These are phyloP conservation scores for Epirrhoe alternata DNA, from an alignment of 2,888 invertebrate species.

Conservation along the genomic window DNA sequence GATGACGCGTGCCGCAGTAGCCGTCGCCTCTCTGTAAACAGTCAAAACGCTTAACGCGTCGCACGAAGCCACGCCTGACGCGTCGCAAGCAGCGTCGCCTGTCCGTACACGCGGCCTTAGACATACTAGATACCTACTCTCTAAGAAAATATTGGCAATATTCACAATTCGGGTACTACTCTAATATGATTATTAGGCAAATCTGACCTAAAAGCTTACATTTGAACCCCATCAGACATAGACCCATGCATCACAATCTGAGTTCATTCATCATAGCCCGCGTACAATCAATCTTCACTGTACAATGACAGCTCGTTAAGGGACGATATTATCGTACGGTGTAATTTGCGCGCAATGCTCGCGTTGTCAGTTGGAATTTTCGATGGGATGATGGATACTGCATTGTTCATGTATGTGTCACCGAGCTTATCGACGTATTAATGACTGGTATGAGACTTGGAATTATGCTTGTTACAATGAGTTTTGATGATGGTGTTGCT, in stretches of 20 bases:
- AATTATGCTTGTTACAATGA: not conserved
- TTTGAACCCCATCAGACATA: constrained; percentile 33
- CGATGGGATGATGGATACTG: constrained; percentile 13
- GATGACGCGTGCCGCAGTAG: too few relatives aligned
- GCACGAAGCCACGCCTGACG: too few relatives aligned
- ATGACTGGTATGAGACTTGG: not conserved
- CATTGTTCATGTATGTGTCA: not conserved
- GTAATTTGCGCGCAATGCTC: constrained; percentile 44
- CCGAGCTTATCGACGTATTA: not conserved
- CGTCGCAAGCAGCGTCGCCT: too few relatives aligned
- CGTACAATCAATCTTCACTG: constrained; percentile 45
- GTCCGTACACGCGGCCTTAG: too few relatives aligned
- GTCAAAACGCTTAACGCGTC: too few relatives aligned
- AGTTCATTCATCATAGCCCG: constrained; percentile 46
- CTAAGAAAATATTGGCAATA: too few relatives aligned
- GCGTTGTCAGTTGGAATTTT: constrained; percentile 30
- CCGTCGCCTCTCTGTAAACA: too few relatives aligned
- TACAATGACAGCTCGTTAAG: constrained; percentile 48
- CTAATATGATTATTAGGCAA: too few relatives aligned
- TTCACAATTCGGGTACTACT: too few relatives aligned
- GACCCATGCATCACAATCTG: constrained; percentile 41
- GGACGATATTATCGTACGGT: constrained; percentile 42
- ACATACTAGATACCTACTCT: too few relatives aligned
- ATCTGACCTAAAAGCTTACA: constrained; percentile 8
- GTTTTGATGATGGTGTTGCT: too few relatives aligned